Base-by-base conservation (phyloP, 2,888 invertebrate species). In the Drosophila fulvimacula region DNA sequence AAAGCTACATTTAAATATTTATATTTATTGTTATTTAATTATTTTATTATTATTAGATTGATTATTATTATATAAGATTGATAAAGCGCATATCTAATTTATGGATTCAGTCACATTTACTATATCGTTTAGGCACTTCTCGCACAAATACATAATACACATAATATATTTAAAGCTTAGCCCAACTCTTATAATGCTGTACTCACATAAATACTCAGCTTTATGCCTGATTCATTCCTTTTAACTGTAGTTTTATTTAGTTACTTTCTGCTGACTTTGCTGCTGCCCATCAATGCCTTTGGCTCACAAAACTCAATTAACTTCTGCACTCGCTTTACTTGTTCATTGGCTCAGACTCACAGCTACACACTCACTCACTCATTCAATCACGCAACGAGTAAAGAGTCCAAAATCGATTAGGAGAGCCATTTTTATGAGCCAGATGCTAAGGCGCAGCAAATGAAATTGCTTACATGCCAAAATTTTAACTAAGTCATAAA, bases 401-500 rank as follows among this genome's bases (percentile, higher is more conserved):
- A 39, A 32, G 59, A 68, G 70, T 85, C 65, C 62, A 88, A 74
- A 85, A 87, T 88, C 89, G 84, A 83, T 87, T 83, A 73, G 84
- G 69, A 53, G 73, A 67, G 53, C 64, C 67, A 81, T 86, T 86
- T 88, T 83, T 83, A 86, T 78, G 84, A 75, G 60, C 51, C 65
- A n/a, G 36, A 13, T 48, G 55, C 53, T 52, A 36, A 73, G 62
- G 55, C 61, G 58, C 68, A 71, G 64, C 69, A 73, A 77, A 69
- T 70, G 76, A 88, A 83, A 83, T 88, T 88, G 83, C 83, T 83
- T 81, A 88, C 79, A 65, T 42, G 83, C 84, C 84, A 86, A 69
- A 83, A 81, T 83, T 81, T 83, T 81, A 78, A 73, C 89, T 60
- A 88, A 83, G 83, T 83, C 87, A 83, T 83, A 83, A 88, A 83